phyloP scores from a whole-genome alignment of 2,888 invertebrate genomes.

The Apomyelois bistriatella region DNA sequence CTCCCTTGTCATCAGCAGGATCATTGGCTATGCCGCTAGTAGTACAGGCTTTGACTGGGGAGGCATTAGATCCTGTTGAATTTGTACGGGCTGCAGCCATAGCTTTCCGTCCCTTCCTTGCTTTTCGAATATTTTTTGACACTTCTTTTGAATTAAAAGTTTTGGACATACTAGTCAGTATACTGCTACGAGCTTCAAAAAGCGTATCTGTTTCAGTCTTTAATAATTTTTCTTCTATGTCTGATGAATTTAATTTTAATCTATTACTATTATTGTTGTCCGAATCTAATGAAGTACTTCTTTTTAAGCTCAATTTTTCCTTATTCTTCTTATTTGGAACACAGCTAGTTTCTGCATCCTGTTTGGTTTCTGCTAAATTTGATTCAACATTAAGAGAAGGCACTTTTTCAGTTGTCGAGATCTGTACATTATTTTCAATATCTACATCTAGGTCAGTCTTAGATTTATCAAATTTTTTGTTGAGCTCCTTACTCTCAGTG shows the following conservation, averaged over 20 bases:
- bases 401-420: conserved; percentile 77
- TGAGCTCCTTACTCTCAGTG: conserved; percentile 66
- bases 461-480: conserved; percentile 76
- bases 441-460: conserved; percentile 80
- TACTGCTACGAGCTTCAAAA: conserved; percentile 72
- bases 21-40: conserved; percentile 42
- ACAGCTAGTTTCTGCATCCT: conserved; percentile 56
- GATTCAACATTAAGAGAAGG: conserved; percentile 71
- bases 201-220: conserved; percentile 81
- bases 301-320: conserved; percentile 72
- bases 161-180: conserved; percentile 77
- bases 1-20: conserved; percentile 54
- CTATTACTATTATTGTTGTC: conserved; percentile 80
- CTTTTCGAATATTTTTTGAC: conserved; percentile 71
- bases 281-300: conserved; percentile 76
- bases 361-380: conserved; percentile 62
- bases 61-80: conserved; percentile 21
- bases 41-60: conserved; percentile 28
- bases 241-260: conserved; percentile 68
- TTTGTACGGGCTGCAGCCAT: conserved; percentile 45
- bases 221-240: conserved; percentile 79
- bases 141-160: conserved; percentile 75
- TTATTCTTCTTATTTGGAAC: conserved; percentile 60
- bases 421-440: conserved; percentile 78
- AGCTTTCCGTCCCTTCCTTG: conserved; percentile 67